Base-by-base conservation (phyloP, 2,797 vertebrate species). In the Crocodylus rhombifer region DNA sequence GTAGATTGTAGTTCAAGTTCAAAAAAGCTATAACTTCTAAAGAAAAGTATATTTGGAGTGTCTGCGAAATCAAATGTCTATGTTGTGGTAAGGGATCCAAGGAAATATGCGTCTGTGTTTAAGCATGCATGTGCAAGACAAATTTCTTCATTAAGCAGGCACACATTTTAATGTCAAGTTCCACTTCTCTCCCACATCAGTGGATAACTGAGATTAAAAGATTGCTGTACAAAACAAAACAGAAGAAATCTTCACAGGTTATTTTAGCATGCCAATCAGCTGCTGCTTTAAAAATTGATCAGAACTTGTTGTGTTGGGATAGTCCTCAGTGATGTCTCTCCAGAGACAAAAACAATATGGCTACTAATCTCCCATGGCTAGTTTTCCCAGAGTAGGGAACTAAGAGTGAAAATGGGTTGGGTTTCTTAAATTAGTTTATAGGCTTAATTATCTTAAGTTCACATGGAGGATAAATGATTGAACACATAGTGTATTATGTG, bases 311-410 rank as follows among this genome's bases (percentile, higher is more conserved):
- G 90, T 95, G 95, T 69, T 92, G 93, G 88, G 91, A 96, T 33
- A 89, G 55, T 86, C 93, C 7, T 56, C 71, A 79, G 79, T 28
- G 75, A 80, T 2, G 1, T 18, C 58, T 95, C 95, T 94, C 82
- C 71, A 97, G 89, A 96, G 93, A 85, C 75, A 82, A 56, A 82
- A 92, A 82, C 93, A 96, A 93, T 94, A 95, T 92, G 93, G 93
- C 94, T 92, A 84, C 90, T 92, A 95, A 95, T 95, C 85, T 95
- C 82, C 91, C 67, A 73, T 95, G 91, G 77, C 90, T 92, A 92
- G 56, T 42, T 42, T 30, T 30, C 42, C 42, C 7, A 42, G 42
- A 42, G 42, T 42, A 42, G 10, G 42, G 42, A 42, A 42, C 42
- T 10, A 42, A 42, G 42, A 8, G 42, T 42, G 42, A 9, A 42